Conservation (phyloP, 1,140 invertebrate species). For the Oryctes rhinoceros region DNA sequence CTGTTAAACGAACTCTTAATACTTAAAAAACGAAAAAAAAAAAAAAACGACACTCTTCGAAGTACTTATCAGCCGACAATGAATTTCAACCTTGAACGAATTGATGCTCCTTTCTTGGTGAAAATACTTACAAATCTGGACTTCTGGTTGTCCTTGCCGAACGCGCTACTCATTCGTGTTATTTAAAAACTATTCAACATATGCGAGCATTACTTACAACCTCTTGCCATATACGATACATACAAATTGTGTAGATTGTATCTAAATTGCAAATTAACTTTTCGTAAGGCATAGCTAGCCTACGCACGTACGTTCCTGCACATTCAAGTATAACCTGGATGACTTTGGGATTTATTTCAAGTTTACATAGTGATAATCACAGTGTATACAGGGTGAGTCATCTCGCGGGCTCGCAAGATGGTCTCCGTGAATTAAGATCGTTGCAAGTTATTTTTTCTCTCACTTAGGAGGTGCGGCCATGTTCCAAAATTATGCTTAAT, state of each 20-base stretch:
- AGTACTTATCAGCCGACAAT: no score
- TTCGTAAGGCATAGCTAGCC: background rate
- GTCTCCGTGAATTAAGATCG: no score
- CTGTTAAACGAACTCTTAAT: no score
- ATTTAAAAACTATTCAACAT: background rate
- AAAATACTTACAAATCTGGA: background rate
- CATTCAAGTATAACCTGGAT: background rate
- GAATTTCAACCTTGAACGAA: background rate
- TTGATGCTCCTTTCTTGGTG: background rate
- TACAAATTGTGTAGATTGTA: background rate
- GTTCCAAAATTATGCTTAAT: no score
- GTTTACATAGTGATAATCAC: background rate
- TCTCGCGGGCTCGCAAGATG: no score
- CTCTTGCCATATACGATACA: background rate
- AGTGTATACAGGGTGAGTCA: no score
- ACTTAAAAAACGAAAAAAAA: no score
- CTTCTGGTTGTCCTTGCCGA: constrained; percentile 7
- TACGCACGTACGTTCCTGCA: background rate
- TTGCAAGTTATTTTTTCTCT: no score
- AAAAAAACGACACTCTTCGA: no score
- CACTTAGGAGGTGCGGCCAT: no score
- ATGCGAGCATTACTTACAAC: background rate
- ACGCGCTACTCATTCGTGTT: constrained; percentile 6
- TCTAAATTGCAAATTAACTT: constrained; percentile 19
- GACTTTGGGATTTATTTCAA: background rate